Evolutionary conservation across 2,113 vertebrate genomes (phyloP).

Genomic region (Machaerirhynchus nigripectus): DNA sequence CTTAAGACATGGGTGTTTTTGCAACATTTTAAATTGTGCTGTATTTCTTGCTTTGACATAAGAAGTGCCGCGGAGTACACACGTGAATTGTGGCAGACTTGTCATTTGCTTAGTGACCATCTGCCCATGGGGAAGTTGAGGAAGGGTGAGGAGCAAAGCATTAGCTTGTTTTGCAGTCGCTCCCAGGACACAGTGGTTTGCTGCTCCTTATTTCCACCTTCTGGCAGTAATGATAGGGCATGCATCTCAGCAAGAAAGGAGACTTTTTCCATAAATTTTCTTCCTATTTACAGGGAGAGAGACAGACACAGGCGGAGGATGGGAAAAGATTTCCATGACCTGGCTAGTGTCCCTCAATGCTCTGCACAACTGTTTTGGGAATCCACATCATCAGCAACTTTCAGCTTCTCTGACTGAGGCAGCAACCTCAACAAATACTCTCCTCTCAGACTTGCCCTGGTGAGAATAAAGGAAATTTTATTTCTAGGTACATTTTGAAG

Average conservation of each 20-base stretch:
- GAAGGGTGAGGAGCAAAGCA: background rate
- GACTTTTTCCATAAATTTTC: background rate
- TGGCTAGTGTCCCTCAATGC: background rate
- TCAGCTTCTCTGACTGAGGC: background rate
- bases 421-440: background rate
- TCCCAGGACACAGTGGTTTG: background rate
- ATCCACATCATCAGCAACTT: background rate
- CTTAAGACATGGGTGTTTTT: background rate
- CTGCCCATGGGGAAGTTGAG: fast-evolving
- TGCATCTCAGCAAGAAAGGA: background rate
- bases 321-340: background rate
- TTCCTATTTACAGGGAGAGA: background rate
- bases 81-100: background rate
- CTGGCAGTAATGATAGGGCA: background rate
- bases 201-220: background rate
- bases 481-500: background rate
- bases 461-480: background rate
- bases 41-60: background rate
- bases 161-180: background rate
- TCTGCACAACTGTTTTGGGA: background rate
- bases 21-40: background rate
- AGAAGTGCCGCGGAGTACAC: background rate
- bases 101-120: background rate
- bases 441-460: background rate
- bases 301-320: no score